Conservation (phyloP, 2,888 invertebrate species). For the Lobophora halterata region DNA sequence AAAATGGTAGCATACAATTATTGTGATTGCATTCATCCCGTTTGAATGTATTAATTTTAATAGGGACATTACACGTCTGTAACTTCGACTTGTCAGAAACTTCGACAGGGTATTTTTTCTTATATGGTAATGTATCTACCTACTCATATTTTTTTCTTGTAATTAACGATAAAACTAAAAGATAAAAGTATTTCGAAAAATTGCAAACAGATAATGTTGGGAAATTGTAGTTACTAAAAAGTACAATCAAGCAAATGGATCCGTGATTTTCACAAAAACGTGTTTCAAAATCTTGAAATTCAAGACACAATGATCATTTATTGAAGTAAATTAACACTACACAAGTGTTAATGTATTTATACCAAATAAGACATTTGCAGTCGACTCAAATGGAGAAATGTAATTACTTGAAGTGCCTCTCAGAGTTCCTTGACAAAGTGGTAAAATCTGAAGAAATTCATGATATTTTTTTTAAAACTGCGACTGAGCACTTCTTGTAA, state of each 20-base stretch:
- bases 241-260: constrained; percentile 1
- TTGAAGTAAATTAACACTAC: constrained; percentile 17
- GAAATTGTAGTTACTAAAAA: constrained; percentile 7
- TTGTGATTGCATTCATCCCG: constrained; percentile 1
- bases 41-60: constrained; percentile 38
- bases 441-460: constrained; percentile 1
- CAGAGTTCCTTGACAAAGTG: constrained; percentile 15
- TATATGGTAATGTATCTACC: constrained; percentile 53
- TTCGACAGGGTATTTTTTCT: constrained; percentile 41
- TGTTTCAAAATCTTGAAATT: constrained; percentile 12
- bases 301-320: constrained; percentile 17
- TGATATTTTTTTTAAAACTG: too few relatives aligned
- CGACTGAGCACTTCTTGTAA: too few relatives aligned
- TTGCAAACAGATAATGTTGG: constrained; percentile 21
- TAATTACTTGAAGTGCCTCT: constrained; percentile 22
- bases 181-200: constrained; percentile 31
- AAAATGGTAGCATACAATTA: background rate
- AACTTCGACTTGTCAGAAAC: constrained; percentile 42
- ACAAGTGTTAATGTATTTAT: constrained; percentile 29
- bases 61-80: constrained; percentile 39
- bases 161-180: constrained; percentile 42
- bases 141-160: constrained; percentile 43
- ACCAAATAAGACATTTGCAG: constrained; percentile 26
- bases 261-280: background rate
- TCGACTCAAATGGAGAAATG: constrained; percentile 27